A percentile compares a stretch with the other conserved stretches of the same genome.
phyloP scores from a whole-genome alignment of 2,888 invertebrate genomes.

The Xanthostigma xanthostigma region DNA sequence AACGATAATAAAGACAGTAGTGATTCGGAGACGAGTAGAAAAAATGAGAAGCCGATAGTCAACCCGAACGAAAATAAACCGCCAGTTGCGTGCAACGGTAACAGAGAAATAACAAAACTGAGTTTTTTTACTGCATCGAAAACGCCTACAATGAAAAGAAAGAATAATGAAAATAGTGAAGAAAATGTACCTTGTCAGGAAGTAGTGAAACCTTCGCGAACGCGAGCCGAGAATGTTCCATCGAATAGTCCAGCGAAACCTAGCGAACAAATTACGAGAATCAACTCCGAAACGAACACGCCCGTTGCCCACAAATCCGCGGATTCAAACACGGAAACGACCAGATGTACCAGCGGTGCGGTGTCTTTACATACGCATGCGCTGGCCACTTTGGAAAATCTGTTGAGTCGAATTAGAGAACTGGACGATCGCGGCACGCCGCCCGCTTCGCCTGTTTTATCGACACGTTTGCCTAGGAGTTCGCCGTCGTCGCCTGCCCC shows the following conservation, averaged over 20 bases:
- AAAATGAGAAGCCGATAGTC: conserved; percentile 3
- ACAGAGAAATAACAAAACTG: conserved; percentile 22
- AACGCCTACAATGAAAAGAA: conserved; percentile 27
- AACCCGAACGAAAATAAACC: conserved; percentile 1
- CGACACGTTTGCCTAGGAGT: conserved; percentile 54
- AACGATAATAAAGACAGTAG: conserved; percentile 16
- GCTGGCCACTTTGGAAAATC: conserved; percentile 39
- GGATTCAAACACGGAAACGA: too few relatives aligned
- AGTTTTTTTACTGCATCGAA: conserved; percentile 25
- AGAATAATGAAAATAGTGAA: conserved; percentile 12
- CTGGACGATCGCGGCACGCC: conserved; percentile 35
- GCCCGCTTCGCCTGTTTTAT: conserved; percentile 30
- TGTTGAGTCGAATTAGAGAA: conserved; percentile 37
- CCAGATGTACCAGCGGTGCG: conserved; percentile 5
- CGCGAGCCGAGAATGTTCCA: too few relatives aligned
- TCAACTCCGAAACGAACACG: conserved; percentile 13
- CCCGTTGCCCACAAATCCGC: conserved; percentile 5
- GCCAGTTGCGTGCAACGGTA: conserved; percentile 10
- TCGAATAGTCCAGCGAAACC: too few relatives aligned
- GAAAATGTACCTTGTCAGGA: too few relatives aligned
- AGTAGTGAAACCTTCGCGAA: too few relatives aligned
- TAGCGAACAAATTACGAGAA: too few relatives aligned
- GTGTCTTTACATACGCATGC: conserved; percentile 33
- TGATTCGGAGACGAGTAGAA: conserved; percentile 6
- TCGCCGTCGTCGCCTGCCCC: conserved; percentile 62